Evolutionary conservation across 2,797 vertebrate genomes (phyloP).

Genomic region (Sebastes itinus): DNA sequence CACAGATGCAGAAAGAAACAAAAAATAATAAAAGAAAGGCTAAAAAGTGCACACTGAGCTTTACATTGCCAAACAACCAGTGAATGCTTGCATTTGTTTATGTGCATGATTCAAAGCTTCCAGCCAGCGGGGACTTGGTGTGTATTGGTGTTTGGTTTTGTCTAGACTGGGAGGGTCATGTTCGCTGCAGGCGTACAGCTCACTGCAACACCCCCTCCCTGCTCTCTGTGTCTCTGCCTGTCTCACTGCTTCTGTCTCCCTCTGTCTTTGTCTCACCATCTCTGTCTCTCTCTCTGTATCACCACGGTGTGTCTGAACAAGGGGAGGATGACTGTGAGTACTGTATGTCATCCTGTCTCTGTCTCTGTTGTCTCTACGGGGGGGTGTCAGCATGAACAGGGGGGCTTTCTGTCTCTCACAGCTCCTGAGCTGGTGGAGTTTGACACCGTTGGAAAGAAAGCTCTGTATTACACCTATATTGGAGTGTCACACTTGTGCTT

Average conservation of each 20-base stretch:
- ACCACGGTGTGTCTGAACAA: conserved; percentile 6
- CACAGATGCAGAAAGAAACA: not conserved
- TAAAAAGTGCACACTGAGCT: not conserved
- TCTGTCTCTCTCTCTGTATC: not conserved
- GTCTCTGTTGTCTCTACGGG: not conserved
- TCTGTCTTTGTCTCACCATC: conserved; percentile 1
- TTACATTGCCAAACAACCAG: conserved; percentile 7
- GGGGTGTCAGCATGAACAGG: not conserved
- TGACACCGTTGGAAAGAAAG: not conserved
- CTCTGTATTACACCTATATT: not conserved
- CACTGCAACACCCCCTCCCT: conserved; percentile 2
- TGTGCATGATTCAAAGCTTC: conserved; percentile 32
- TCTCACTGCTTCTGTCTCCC: not conserved
- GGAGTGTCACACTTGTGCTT: not conserved
- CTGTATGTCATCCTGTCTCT: not conserved
- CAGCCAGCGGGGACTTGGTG: conserved; percentile 18
- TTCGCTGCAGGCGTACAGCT: conserved; percentile 43
- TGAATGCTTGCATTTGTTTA: conserved; percentile 26
- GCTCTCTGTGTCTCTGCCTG: conserved; percentile 4
- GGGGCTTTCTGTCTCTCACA: not conserved
- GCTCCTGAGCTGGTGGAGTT: conserved; percentile 1
- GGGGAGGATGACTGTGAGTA: conserved; percentile 1
- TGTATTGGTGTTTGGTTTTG: conserved; percentile 45
- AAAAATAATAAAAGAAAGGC: not conserved
- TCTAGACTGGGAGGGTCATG: conserved; percentile 53